Evolutionary conservation across 2,888 invertebrate genomes (phyloP).

Genomic region (Seira ritae): DNA sequence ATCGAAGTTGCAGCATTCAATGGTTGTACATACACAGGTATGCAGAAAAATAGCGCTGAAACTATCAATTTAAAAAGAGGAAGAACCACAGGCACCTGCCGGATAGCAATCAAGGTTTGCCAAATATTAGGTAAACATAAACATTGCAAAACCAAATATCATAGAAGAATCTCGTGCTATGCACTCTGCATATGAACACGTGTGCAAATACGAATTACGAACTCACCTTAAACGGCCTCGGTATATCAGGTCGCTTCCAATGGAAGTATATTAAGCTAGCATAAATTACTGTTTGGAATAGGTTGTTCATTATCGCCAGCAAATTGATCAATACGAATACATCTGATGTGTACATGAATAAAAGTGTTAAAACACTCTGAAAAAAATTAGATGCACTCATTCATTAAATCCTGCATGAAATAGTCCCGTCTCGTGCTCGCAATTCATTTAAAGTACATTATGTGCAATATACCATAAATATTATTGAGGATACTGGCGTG

Average conservation of each 20-base stretch:
- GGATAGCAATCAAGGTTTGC: constrained; percentile 17
- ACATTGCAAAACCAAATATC: too few relatives aligned
- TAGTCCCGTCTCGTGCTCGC: not conserved
- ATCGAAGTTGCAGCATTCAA: constrained; percentile 86
- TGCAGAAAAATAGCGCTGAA: constrained; percentile 85
- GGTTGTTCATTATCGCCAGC: constrained; percentile 92
- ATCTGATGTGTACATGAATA: constrained; percentile 90
- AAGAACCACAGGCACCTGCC: constrained; percentile 84
- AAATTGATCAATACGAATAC: constrained; percentile 92
- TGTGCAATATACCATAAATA: constrained; percentile 82
- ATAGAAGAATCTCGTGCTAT: too few relatives aligned
- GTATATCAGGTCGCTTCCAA: constrained; percentile 85
- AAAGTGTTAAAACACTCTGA: constrained; percentile 87
- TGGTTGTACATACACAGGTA: constrained; percentile 88
- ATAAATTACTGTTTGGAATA: constrained; percentile 92
- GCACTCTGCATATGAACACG: too few relatives aligned
- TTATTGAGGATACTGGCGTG: constrained; percentile 88
- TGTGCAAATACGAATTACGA: constrained; percentile 15
- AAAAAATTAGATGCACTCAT: constrained; percentile 74
- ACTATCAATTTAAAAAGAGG: constrained; percentile 86
- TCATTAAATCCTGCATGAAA: not conserved
- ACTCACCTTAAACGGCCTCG: constrained; percentile 88
- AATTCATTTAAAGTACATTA: constrained; percentile 8
- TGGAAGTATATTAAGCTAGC: constrained; percentile 89
- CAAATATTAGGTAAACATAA: not conserved